phyloP scores from a whole-genome alignment of 2,113 vertebrate genomes.

The Pteronura brasiliensis region DNA sequence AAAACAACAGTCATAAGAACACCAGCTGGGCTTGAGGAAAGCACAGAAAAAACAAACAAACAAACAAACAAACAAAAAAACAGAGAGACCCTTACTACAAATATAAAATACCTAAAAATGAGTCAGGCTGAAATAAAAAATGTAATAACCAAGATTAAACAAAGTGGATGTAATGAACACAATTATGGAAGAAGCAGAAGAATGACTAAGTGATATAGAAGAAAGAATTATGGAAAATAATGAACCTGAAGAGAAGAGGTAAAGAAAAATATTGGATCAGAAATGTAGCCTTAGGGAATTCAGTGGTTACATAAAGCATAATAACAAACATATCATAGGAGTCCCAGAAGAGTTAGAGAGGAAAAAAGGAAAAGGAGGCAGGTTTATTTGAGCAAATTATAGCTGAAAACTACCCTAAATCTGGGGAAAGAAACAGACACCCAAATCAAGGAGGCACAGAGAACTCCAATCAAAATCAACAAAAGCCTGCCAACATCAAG shows the following conservation, averaged over 20 bases:
- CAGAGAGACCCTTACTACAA: background rate
- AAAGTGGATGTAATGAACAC: background rate
- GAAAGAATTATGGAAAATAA: background rate
- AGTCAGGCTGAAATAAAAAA: background rate
- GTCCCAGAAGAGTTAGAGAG: background rate
- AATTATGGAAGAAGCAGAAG: background rate
- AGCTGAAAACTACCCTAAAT: background rate
- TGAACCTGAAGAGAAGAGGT: background rate
- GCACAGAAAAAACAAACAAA: background rate
- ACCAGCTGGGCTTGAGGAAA: background rate
- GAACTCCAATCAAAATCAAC: background rate
- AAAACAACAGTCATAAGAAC: background rate
- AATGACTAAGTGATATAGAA: background rate
- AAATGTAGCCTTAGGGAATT: background rate
- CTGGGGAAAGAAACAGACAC: background rate
- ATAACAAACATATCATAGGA: background rate
- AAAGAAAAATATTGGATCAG: background rate
- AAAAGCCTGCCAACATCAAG: background rate
- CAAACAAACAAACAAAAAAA: background rate
- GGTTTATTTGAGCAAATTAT: background rate
- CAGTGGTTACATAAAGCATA: background rate
- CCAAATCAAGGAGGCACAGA: background rate
- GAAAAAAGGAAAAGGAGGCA: background rate
- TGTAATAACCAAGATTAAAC: background rate
- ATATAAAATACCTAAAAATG: background rate